Percentiles rank a stretch among this genome's conserved stretches.
phyloP scores from a whole-genome alignment of 2,888 invertebrate genomes.

The Sisyra terminalis region DNA sequence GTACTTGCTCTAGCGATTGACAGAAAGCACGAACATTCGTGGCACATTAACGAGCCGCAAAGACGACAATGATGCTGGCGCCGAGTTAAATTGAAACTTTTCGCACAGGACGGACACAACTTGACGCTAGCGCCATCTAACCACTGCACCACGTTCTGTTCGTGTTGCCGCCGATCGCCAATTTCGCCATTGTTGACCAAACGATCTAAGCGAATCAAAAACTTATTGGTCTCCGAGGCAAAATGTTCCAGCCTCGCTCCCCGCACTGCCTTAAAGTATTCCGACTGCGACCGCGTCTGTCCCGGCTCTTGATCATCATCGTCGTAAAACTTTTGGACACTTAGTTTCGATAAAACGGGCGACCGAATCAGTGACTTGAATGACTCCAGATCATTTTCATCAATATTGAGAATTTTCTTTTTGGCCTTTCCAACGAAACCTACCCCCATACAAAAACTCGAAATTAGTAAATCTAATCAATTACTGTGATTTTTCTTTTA shows the following conservation, averaged over 20 bases:
- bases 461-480: background rate
- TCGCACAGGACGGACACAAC: constrained; percentile 82
- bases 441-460: constrained; percentile 15
- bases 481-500: constrained; percentile 17
- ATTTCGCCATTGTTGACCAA: constrained; percentile 62
- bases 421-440: constrained; percentile 75
- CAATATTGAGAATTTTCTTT: constrained; percentile 64
- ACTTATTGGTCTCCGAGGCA: constrained; percentile 88
- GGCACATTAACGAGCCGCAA: constrained; percentile 86
- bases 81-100: constrained; percentile 69
- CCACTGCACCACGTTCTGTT: constrained; percentile 76
- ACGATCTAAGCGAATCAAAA: constrained; percentile 85
- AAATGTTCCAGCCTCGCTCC: constrained; percentile 64
- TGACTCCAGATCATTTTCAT: constrained; percentile 45
- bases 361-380: constrained; percentile 34
- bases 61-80: constrained; percentile 93
- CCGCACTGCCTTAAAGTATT: constrained; percentile 55
- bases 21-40: constrained; percentile 78
- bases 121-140: constrained; percentile 79
- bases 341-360: constrained; percentile 19
- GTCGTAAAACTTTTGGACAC: constrained; percentile 25
- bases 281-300: constrained; percentile 44
- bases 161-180: constrained; percentile 54
- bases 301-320: constrained; percentile 47
- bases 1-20: constrained; percentile 61